Evolutionary conservation across 1,140 invertebrate genomes (phyloP), one percentile per base, ranked within the genome.

Genomic region (Magallana gigas): DNA sequence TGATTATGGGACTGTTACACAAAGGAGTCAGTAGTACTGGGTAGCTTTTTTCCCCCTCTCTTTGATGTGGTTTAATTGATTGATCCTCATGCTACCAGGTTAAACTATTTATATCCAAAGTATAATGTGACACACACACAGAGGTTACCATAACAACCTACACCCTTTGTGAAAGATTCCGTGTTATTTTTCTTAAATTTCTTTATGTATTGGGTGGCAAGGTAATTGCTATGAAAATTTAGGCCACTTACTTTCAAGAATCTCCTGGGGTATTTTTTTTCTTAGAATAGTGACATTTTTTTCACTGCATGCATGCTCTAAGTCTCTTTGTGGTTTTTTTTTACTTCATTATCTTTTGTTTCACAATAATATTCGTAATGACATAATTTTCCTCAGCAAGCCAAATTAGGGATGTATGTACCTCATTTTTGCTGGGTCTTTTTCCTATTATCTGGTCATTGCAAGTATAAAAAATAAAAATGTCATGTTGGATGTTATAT

Each of bases 121-220:
- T 76, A 76, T 76, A 12, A 11, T 29, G 7, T 48, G 36, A 48
- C 36, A 12, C 18, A 16, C 5, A 36, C 23, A 9, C 23, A 76
- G 23, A 23, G 23, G 68, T 76, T 76, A 11, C 68, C 68, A 76
- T 76, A 76, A 76, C 68, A 76, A 76, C 68, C 29, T 11, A 29
- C 36, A 12, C 68, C 23, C 36, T 29, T 29, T 18, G 68, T 76
- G 36, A 29, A 76, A 76, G 36, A 76, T 36, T 64, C 18, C 14
- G 68, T 29, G 11, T 36, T 48, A 4, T 48, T 48, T 48, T 48
- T 48, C 5, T 5, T 48, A 48, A 5, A 2, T 48, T 48, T 2
- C 36, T 48, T 76, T 76, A 76, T 76, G 68, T 76, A 11, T 76
- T 29, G 9, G 36, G 18, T 29, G 23, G 23, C 68, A 76, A 9